A percentile compares a stretch with the other conserved stretches of the same genome.
Evolutionary conservation across 2,888 invertebrate species (phyloP).

Genomic region (Cryptocheilus praepositus): DNA sequence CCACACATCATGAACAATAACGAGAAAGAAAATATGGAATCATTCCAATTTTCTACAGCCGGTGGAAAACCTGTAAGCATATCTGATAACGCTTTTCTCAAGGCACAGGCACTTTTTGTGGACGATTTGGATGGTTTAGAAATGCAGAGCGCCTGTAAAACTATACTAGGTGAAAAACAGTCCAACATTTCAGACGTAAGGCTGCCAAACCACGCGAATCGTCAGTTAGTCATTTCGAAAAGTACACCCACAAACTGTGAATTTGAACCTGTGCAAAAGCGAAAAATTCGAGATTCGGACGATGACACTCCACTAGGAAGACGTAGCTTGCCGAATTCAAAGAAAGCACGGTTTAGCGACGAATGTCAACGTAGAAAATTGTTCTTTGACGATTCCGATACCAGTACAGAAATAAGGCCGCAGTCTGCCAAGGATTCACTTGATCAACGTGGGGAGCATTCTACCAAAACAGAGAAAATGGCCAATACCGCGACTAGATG

Average conservation of each 20-base stretch:
- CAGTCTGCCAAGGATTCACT: background rate
- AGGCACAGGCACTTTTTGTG: conserved; percentile 10
- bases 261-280: conserved; percentile 29
- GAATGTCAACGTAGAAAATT: conserved; percentile 58
- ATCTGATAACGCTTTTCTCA: conserved; percentile 14
- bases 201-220: background rate
- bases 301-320: conserved; percentile 21
- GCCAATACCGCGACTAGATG: background rate
- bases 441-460: no score
- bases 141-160: background rate
- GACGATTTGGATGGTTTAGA: conserved; percentile 5
- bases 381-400: conserved; percentile 43
- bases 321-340: conserved; percentile 35
- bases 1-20: background rate
- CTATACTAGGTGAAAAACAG: background rate
- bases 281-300: conserved; percentile 46
- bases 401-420: background rate
- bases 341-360: conserved; percentile 55
- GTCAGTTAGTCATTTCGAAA: background rate
- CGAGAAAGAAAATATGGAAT: conserved; percentile 2
- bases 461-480: no score
- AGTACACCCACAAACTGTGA: background rate
- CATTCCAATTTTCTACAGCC: conserved; percentile 2
- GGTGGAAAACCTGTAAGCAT: conserved; percentile 10
- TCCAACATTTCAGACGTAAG: no score